Conservation (phyloP, 2,113 vertebrate genomes). For the Mixornis gularis region DNA sequence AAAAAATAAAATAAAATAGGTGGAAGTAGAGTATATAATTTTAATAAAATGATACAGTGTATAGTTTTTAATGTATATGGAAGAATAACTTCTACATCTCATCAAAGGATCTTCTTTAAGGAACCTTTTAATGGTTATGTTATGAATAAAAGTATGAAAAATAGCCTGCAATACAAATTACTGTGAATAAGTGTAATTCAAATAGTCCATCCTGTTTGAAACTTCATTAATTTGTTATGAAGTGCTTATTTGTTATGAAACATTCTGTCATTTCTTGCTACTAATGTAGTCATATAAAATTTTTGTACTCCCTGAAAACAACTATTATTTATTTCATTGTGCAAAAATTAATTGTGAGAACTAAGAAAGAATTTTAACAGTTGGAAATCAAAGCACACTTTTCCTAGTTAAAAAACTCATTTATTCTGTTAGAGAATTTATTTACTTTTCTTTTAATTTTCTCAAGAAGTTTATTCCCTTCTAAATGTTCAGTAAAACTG, state of each 20-base stretch:
- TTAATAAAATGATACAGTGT: slow-evolving; percentile 9
- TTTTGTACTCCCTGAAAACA: neutral
- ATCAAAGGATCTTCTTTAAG: neutral
- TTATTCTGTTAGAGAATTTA: neutral
- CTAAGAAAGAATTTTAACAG: neutral
- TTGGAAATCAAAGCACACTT: neutral
- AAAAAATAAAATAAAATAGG: slow-evolving; percentile 47
- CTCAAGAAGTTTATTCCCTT: neutral
- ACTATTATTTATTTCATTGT: neutral
- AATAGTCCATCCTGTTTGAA: neutral
- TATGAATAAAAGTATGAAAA: neutral
- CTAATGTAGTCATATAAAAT: neutral
- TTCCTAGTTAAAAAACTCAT: neutral
- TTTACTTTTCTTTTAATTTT: neutral
- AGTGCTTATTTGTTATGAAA: neutral
- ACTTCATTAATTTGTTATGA: neutral
- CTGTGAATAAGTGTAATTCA: neutral
- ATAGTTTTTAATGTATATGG: neutral
- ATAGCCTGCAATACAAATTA: neutral
- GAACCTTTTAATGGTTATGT: neutral
- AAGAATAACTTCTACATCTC: neutral
- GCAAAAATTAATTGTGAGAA: neutral
- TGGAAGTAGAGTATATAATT: slow-evolving; percentile 7
- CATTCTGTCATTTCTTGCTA: neutral
- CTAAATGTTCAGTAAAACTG: neutral